Percentiles rank a stretch among this genome's conserved stretches.
Conservation (phyloP, 1,140 invertebrate genomes). For the Heliconius nattereri region DNA sequence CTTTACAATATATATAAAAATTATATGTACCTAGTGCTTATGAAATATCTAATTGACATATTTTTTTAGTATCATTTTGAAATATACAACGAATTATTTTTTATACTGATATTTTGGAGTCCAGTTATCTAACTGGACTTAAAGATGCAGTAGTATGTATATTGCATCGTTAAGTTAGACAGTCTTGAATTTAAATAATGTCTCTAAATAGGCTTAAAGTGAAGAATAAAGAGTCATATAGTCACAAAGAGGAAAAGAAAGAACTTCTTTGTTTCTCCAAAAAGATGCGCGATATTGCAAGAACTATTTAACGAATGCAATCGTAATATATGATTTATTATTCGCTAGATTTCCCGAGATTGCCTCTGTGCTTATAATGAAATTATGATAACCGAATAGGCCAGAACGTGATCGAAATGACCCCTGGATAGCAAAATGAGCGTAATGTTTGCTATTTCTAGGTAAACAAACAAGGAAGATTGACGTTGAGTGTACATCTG, state of each 20-base stretch:
- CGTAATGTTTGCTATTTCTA: conserved; percentile 76
- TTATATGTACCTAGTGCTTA: not conserved
- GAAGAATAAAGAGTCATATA: not conserved
- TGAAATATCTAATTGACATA: too few relatives aligned
- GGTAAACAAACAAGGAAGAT: conserved; percentile 77
- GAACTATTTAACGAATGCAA: not conserved
- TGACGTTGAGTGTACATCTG: conserved; percentile 79
- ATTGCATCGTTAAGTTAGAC: too few relatives aligned
- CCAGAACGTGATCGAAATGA: conserved; percentile 64
- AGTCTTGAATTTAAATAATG: too few relatives aligned
- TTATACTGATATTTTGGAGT: too few relatives aligned
- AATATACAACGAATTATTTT: too few relatives aligned
- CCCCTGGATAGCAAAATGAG: conserved; percentile 48
- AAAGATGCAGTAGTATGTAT: too few relatives aligned
- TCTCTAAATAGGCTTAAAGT: too few relatives aligned
- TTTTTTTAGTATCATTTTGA: too few relatives aligned
- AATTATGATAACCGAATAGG: conserved; percentile 73
- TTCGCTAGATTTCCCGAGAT: conserved; percentile 23
- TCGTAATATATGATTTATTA: conserved; percentile 1
- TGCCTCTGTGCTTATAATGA: conserved; percentile 48
- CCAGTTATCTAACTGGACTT: too few relatives aligned
- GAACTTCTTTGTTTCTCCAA: not conserved
- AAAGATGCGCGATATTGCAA: not conserved
- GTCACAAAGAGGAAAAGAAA: too few relatives aligned
- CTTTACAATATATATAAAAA: not conserved